Percentiles rank a stretch among this genome's conserved stretches.
These are phyloP conservation scores for Pangasius mekongensis DNA, from an alignment of 2,797 vertebrate species.

Conservation along the genomic window DNA sequence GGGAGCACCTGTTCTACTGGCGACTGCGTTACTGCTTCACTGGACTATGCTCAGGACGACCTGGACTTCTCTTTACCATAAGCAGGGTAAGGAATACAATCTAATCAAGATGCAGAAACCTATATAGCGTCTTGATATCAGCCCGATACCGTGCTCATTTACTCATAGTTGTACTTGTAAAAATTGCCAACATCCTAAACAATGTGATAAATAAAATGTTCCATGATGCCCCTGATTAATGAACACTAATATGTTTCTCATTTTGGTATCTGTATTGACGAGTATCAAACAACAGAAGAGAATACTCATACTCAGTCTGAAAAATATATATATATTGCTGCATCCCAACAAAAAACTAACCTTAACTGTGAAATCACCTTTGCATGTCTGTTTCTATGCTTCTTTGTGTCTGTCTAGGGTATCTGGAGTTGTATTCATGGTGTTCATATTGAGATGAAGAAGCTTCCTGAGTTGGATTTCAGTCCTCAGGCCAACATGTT, in stretches of 20 bases:
- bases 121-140: neutral
- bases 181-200: neutral
- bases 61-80: conserved; percentile 93
- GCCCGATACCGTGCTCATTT: neutral
- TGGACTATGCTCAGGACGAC: conserved; percentile 87
- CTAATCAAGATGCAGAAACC: neutral
- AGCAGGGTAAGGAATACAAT: conserved; percentile 87
- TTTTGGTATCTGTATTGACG: neutral
- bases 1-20: conserved; percentile 98
- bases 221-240: neutral
- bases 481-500: conserved; percentile 96
- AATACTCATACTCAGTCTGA: neutral
- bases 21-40: conserved; percentile 96
- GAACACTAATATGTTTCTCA: neutral
- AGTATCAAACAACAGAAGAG: neutral
- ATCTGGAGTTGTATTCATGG: conserved; percentile 99
- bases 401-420: conserved; percentile 74
- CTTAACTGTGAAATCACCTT: neutral
- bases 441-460: conserved; percentile 96
- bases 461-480: conserved; percentile 88
- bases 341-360: neutral
- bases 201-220: neutral
- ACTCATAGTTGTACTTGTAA: neutral
- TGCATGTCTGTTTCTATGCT: conserved; percentile 12
- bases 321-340: neutral